Percentiles rank a stretch among this genome's conserved stretches.
These are phyloP conservation scores for Coendou prehensilis DNA, from an alignment of 2,797 vertebrate genomes.

Conservation along the genomic window DNA sequence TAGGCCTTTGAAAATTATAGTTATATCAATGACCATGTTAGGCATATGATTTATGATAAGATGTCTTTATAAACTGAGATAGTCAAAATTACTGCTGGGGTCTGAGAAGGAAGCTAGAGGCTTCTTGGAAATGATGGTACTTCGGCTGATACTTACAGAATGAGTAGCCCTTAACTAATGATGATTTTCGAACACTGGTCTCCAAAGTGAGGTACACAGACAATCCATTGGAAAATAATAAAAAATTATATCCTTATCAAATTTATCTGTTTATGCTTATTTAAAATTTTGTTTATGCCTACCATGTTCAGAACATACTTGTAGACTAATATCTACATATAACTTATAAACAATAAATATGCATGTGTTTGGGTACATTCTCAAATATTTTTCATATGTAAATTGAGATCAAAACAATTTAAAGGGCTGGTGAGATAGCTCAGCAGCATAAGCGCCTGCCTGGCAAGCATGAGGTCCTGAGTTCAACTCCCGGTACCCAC, in stretches of 20 bases:
- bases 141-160: neutral
- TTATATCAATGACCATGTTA: neutral
- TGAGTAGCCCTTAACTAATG: neutral
- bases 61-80: neutral
- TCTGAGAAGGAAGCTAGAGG: neutral
- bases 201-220: neutral
- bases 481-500: too few relatives aligned
- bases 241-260: neutral
- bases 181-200: neutral
- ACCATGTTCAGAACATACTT: neutral
- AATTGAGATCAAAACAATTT: neutral
- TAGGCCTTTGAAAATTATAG: neutral
- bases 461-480: too few relatives aligned
- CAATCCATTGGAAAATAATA: neutral
- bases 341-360: neutral
- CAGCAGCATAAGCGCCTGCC: too few relatives aligned
- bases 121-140: neutral
- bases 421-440: neutral
- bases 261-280: neutral
- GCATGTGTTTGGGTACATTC: neutral
- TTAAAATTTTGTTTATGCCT: neutral
- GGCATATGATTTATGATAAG: neutral
- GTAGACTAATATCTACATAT: neutral
- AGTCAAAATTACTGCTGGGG: neutral
- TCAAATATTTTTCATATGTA: neutral